These are phyloP conservation scores for Podocnemis expansa DNA, from an alignment of 2,113 vertebrate species.

Conservation along the genomic window DNA sequence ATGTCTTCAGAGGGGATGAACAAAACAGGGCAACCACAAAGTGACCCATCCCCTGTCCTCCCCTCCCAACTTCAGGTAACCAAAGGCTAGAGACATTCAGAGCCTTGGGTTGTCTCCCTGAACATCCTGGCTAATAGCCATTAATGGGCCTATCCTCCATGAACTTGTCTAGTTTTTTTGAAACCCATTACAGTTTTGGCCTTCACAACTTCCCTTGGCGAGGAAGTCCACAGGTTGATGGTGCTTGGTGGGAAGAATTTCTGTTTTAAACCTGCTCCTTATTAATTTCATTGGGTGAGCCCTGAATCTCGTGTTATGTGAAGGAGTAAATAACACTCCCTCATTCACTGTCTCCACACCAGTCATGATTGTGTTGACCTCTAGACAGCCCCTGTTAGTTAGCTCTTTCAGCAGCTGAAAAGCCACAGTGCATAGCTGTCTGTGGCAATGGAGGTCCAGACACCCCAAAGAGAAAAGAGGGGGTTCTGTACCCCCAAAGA, in stretches of 20 bases:
- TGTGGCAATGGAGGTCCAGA: background rate
- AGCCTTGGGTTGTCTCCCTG: background rate
- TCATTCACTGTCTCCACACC: background rate
- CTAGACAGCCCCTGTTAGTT: background rate
- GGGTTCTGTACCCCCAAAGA: background rate
- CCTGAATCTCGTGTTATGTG: background rate
- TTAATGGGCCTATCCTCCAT: background rate
- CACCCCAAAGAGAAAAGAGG: background rate
- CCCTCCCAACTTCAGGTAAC: background rate
- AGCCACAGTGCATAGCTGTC: background rate
- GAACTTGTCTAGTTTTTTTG: background rate
- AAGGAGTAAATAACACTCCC: background rate
- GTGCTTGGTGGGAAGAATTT: background rate
- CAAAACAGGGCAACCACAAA: background rate
- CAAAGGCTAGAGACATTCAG: background rate
- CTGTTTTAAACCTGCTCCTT: background rate
- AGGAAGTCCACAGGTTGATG: background rate
- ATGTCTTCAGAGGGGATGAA: background rate
- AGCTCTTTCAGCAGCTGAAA: background rate
- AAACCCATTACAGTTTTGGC: background rate
- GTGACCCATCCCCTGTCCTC: background rate
- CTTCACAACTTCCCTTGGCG: background rate
- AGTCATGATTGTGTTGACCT: background rate
- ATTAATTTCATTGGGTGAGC: background rate
- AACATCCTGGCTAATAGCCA: background rate